Conservation (phyloP, 2,888 invertebrate species). For the Eupeodes luniger region DNA sequence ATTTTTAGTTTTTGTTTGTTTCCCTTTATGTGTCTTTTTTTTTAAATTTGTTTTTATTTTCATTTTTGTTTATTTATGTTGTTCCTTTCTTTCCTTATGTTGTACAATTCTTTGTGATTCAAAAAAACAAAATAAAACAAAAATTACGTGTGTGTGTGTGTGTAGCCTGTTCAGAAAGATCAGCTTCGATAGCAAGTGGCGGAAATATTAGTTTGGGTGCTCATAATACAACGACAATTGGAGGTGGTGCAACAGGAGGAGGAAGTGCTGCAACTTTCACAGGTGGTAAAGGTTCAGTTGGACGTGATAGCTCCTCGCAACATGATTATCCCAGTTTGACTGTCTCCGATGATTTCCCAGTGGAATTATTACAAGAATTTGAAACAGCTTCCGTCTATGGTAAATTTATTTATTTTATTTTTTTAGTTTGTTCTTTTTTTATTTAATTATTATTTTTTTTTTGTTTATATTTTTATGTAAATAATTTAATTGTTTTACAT, state of each 20-base stretch:
- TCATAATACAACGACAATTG: slow-evolving; percentile 81
- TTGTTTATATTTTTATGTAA: slow-evolving; percentile 37
- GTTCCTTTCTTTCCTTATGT: slow-evolving; percentile 53
- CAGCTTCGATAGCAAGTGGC: slow-evolving; percentile 83
- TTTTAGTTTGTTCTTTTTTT: slow-evolving; percentile 41
- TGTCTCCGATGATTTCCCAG: slow-evolving; percentile 84
- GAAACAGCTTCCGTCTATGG: slow-evolving; percentile 83
- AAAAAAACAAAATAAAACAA: slow-evolving; percentile 25
- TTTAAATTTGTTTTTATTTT: slow-evolving; percentile 49
- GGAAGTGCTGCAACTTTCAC: slow-evolving; percentile 70
- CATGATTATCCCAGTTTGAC: slow-evolving; percentile 85
- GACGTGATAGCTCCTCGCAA: slow-evolving; percentile 82
- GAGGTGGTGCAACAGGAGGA: slow-evolving; percentile 77
- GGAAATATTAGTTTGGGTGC: slow-evolving; percentile 83
- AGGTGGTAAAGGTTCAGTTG: slow-evolving; percentile 75
- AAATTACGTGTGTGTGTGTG: slow-evolving; percentile 31
- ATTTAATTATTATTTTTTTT: slow-evolving; percentile 62
- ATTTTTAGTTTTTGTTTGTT: slow-evolving; percentile 56
- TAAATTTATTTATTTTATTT: slow-evolving; percentile 79
- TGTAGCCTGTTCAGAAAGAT: slow-evolving; percentile 84
- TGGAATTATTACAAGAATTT: slow-evolving; percentile 83
- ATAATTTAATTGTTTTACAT: slow-evolving; percentile 26
- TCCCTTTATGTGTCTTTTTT: slow-evolving; percentile 44
- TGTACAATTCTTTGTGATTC: slow-evolving; percentile 53
- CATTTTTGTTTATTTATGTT: slow-evolving; percentile 25